Evolutionary conservation across 2,888 invertebrate genomes (phyloP).

Genomic region (Heteropelma amictum): DNA sequence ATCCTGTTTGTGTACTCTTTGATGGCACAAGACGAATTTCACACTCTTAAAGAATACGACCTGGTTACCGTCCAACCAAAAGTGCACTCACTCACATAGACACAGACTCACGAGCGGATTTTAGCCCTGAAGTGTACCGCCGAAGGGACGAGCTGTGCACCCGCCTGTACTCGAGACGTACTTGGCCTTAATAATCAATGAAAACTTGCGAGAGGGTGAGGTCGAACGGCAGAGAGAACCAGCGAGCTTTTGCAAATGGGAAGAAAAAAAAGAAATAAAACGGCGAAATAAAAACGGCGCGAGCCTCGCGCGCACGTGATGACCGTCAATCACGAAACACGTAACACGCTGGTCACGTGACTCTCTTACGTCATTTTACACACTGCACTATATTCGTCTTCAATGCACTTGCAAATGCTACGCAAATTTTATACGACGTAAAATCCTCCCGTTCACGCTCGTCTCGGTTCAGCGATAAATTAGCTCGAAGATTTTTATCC

Average conservation of each 20-base stretch:
- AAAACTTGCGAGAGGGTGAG: slow-evolving; percentile 31
- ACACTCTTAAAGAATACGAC: slow-evolving; percentile 19
- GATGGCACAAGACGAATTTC: slow-evolving; percentile 17
- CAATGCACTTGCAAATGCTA: too few relatives aligned
- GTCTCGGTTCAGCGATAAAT: too few relatives aligned
- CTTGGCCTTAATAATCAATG: slow-evolving; percentile 53
- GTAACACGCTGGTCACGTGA: slow-evolving; percentile 20
- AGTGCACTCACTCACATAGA: not conserved
- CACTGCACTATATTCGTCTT: not conserved
- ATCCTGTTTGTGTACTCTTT: not conserved
- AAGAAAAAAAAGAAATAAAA: not conserved
- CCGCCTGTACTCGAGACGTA: slow-evolving; percentile 40
- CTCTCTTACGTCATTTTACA: not conserved
- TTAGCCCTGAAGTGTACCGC: slow-evolving; percentile 8
- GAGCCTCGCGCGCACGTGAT: slow-evolving; percentile 27
- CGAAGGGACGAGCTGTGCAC: slow-evolving; percentile 6
- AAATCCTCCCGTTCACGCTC: too few relatives aligned
- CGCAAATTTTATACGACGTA: too few relatives aligned
- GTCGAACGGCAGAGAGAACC: not conserved
- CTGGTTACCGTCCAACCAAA: slow-evolving; percentile 30
- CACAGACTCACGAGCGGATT: slow-evolving; percentile 4
- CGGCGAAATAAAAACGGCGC: slow-evolving; percentile 21
- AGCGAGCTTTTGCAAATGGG: not conserved
- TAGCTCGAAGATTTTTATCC: too few relatives aligned
- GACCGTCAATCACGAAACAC: slow-evolving; percentile 32